Base-by-base conservation (phyloP, 1,140 invertebrate species). In the Lutraria rhynchaena region DNA sequence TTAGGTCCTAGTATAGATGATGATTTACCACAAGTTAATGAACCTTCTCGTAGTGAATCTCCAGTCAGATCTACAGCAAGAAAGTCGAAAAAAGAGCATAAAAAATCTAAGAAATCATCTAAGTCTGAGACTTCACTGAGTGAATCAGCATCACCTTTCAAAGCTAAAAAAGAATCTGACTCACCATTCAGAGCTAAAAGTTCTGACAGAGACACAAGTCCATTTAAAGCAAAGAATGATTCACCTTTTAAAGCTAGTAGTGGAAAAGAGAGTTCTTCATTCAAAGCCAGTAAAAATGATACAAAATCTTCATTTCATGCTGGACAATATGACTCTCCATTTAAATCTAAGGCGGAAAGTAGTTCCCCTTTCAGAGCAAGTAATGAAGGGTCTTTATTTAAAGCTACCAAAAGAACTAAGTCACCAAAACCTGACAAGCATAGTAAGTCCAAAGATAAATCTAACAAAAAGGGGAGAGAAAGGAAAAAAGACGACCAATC, bases 311-410 rank as follows among this genome's bases (percentile, higher is more conserved):
- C 67, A 22, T 81, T 81, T 31, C 51, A 44, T 27, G 67, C 69
- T n/a, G 33, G 41, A n/a, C 31, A 63, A 37, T 65, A 27, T 27
- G 78, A 29, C 9, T 60, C 53, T 65, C 70, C 78, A 5, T 60
- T 67, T 57, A 65, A 60, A 24, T 63, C 58, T 46, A 78, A 67
- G 61, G 37, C 57, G 27, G 29, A 33, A 24, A 41, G n/a, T 11
- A 49, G 55, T 53, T 81, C 67, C 0, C 78, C 78, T 19, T 81
- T 81, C 33, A 61, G 60, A 73, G 78, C 78, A n/a, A 65, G 65
- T 60, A 73, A 74, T 51, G 58, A 73, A 51, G 60, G 69, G 17
- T 63, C 67, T 19, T 17, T 65, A 13, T 63, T 73, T 41, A 46
- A 51, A 65, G 41, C 57, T 29, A 35, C 63, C 13, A n/a, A 77